Evolutionary conservation across 1,140 invertebrate species (phyloP), one percentile per base, ranked within the genome.

Genomic region (Orchestia grillus): DNA sequence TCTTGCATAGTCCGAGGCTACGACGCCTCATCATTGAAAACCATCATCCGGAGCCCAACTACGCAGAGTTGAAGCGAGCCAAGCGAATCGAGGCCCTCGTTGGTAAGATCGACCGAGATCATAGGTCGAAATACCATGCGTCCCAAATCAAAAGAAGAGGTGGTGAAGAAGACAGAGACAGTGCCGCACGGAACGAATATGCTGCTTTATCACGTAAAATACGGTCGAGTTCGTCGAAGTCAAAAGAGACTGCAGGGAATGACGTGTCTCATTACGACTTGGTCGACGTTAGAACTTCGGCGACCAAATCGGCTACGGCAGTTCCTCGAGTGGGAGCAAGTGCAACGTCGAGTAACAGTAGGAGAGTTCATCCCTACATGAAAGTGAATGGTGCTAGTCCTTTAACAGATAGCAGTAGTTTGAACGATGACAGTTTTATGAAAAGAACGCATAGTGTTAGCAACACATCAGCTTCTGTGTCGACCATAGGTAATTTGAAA

Each of bases 381-480:
- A 94, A 94, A 45, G 92, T 94, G 44, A 94, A 94, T 44, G 92
- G 44, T 44, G 41, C 92, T 94, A 94, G 92, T 94, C 92, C 43
- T 8, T 44, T 45, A 94, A n/a, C 43, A 47, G 44, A 45, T 94
- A 94, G 44, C 44, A 40, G 92, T 94, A 94, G 92, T 94, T 94
- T 94, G 92, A 94, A 94, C 92, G 44, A 94, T 94, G 62, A 77
- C 11, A 94, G 92, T 44, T 94, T 94, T 40, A 94, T 94, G 11
- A 94, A 94, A 94, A 94, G 92, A 45, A 44, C 92, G 45, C 62
- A 77, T 77, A 91, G 88, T 91, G 88, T 42, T 91, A 94, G 92
- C 44, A 94, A 94, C 40, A n/a, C 92, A n/a, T 94, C 92, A n/a
- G 11, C 92, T n/a, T 45, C 92, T 6, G 43, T 45, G 44, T 94